Evolutionary conservation across 2,113 vertebrate species (phyloP).

Genomic region (Elachura formosa): DNA sequence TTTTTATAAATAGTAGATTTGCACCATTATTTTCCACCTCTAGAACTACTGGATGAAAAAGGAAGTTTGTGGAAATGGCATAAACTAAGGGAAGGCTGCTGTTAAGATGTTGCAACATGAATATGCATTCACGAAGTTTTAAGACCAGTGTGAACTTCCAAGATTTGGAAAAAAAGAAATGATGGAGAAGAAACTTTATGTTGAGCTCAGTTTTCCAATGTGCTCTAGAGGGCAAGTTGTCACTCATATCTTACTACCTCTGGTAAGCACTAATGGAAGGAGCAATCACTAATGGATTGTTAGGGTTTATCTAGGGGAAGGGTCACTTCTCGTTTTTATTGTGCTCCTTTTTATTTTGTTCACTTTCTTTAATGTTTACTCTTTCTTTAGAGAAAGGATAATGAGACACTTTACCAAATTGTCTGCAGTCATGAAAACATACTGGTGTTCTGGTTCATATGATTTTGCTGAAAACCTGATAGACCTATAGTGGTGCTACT

Average conservation of each 20-base stretch:
- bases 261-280: background rate
- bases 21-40: background rate
- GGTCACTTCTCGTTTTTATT: background rate
- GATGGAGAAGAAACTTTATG: background rate
- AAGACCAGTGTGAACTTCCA: background rate
- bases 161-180: background rate
- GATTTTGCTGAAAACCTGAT: background rate
- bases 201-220: background rate
- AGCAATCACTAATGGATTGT: too few relatives aligned
- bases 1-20: background rate
- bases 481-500: background rate
- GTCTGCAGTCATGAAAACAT: background rate
- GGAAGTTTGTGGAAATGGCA: background rate
- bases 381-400: background rate
- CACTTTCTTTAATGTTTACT: background rate
- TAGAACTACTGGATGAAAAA: background rate
- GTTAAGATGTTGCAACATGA: background rate
- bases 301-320: background rate
- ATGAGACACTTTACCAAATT: background rate
- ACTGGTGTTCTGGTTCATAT: background rate
- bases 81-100: background rate
- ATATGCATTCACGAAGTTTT: background rate
- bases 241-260: background rate
- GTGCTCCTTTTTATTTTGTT: background rate
- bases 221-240: background rate